These are phyloP conservation scores for Platycercus adscitus DNA, from an alignment of 2,113 vertebrate species.

Conservation along the genomic window DNA sequence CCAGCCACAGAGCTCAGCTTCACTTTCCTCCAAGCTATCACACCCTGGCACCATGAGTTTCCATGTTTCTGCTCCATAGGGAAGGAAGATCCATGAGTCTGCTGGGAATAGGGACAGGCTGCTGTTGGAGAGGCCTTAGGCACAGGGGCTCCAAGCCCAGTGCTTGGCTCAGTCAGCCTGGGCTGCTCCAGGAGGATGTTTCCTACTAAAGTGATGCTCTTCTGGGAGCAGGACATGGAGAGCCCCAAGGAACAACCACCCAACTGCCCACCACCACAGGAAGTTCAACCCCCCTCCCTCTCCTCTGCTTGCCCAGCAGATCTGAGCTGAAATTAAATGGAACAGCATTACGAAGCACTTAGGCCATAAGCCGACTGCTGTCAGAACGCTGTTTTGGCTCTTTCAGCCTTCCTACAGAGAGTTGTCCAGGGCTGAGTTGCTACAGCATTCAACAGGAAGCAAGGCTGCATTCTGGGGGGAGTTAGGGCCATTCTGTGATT, in stretches of 20 bases:
- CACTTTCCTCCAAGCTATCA: neutral
- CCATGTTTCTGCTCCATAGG: neutral
- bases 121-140: neutral
- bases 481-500: neutral
- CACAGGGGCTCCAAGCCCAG: neutral
- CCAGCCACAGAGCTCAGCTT: neutral
- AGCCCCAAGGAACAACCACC: neutral
- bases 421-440: neutral
- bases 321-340: neutral
- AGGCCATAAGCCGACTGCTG: fast-evolving
- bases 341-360: neutral
- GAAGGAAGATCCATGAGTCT: neutral
- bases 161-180: fast-evolving
- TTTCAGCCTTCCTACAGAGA: neutral
- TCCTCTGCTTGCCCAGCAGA: neutral
- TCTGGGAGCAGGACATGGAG: neutral
- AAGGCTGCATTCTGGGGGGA: neutral
- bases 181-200: neutral
- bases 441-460: neutral
- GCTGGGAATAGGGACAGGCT: neutral
- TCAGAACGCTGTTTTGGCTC: fast-evolving
- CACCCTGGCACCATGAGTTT: fast-evolving
- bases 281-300: neutral
- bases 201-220: neutral
- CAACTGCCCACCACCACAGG: neutral